Conservation (phyloP, 2,113 vertebrate genomes). For the Arothron firmamentum region DNA sequence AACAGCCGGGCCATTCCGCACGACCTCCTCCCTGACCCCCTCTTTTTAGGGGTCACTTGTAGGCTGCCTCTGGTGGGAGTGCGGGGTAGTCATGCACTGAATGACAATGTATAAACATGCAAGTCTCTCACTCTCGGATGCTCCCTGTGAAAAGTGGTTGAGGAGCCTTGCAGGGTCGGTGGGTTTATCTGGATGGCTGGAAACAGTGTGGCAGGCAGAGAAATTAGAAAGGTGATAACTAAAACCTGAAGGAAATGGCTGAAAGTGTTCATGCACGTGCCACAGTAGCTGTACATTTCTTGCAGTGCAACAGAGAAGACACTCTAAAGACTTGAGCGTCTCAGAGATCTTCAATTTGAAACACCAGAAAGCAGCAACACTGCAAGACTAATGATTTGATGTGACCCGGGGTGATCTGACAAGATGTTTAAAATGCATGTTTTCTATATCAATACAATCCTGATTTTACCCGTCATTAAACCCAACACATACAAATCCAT, state of each 20-base stretch:
- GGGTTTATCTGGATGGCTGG: constrained; percentile 30
- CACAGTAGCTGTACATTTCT: not conserved
- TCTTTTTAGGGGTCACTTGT: constrained; percentile 73
- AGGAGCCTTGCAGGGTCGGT: constrained; percentile 26
- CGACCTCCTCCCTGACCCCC: constrained; percentile 78
- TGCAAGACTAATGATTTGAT: constrained; percentile 59
- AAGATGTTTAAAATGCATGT: constrained; percentile 68
- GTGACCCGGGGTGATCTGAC: constrained; percentile 64
- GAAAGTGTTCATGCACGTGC: not conserved
- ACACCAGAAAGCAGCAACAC: constrained; percentile 35
- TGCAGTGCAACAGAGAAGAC: not conserved
- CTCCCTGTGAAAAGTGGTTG: constrained; percentile 32
- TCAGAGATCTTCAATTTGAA: constrained; percentile 14
- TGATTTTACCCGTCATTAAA: constrained; percentile 70
- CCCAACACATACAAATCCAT: constrained; percentile 66
- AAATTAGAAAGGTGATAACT: not conserved
- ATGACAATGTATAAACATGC: constrained; percentile 73
- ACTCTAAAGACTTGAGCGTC: constrained; percentile 8
- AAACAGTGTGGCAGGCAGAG: not conserved
- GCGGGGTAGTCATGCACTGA: constrained; percentile 69
- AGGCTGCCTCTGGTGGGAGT: constrained; percentile 75
- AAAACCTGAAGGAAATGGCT: not conserved
- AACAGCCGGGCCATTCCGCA: constrained; percentile 77
- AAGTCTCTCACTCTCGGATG: constrained; percentile 43
- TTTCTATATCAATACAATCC: constrained; percentile 64